Evolutionary conservation across 2,888 invertebrate genomes (phyloP).

Genomic region (Tenthredo distinguenda): DNA sequence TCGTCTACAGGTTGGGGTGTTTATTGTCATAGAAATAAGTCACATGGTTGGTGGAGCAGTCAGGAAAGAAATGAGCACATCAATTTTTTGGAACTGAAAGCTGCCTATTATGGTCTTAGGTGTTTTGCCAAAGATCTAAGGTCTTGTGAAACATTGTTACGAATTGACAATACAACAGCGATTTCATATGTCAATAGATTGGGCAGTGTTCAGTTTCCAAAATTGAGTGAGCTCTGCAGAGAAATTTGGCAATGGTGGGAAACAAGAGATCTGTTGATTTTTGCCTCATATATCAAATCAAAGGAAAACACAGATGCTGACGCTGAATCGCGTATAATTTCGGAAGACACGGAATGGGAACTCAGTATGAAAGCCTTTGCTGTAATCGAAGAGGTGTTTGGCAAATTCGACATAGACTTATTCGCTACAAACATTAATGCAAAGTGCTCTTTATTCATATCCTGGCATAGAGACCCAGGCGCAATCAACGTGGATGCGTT

Average conservation of each 20-base stretch:
- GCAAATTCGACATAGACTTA: slow-evolving; percentile 60
- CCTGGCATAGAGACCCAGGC: slow-evolving; percentile 60
- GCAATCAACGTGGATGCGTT: slow-evolving; percentile 63
- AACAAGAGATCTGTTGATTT: slow-evolving; percentile 59
- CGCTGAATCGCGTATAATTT: slow-evolving; percentile 60
- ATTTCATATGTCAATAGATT: slow-evolving; percentile 21
- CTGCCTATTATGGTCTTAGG: not conserved
- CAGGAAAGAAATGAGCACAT: not conserved
- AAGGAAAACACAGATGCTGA: slow-evolving; percentile 64
- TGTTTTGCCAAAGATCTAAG: not conserved
- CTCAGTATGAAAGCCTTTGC: slow-evolving; percentile 37
- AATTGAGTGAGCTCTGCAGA: slow-evolving; percentile 7
- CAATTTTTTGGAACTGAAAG: not conserved
- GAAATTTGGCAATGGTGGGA: slow-evolving; percentile 61
- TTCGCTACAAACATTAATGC: slow-evolving; percentile 62
- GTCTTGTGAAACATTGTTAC: not conserved
- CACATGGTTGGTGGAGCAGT: slow-evolving; percentile 3
- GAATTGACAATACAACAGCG: slow-evolving; percentile 19
- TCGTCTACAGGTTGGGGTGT: slow-evolving; percentile 46
- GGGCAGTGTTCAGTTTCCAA: slow-evolving; percentile 15
- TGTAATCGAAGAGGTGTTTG: slow-evolving; percentile 17
- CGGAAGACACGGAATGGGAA: slow-evolving; percentile 56
- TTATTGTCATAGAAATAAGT: slow-evolving; percentile 2
- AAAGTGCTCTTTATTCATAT: slow-evolving; percentile 62
- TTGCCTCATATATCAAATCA: slow-evolving; percentile 69